phyloP scores from a whole-genome alignment of 2,113 vertebrate genomes.

The Pseudois nayaur region DNA sequence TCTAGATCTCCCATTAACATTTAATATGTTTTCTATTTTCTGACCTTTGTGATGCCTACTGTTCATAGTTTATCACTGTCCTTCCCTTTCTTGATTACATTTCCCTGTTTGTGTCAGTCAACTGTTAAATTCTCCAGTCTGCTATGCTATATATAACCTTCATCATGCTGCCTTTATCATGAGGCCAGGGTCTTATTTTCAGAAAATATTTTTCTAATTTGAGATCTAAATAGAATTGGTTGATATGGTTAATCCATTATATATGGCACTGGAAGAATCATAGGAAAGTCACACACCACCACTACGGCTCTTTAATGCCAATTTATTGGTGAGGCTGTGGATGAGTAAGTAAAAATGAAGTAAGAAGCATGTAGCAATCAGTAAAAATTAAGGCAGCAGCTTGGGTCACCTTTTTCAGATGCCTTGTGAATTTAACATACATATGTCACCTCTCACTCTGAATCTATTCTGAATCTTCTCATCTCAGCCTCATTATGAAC shows the following conservation, averaged over 20 bases:
- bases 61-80: background rate
- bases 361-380: background rate
- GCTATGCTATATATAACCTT: background rate
- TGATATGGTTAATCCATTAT: background rate
- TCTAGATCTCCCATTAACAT: background rate
- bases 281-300: background rate
- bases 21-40: background rate
- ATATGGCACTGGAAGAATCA: background rate
- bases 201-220: background rate
- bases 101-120: background rate
- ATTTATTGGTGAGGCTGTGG: background rate
- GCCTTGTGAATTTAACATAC: background rate
- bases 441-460: background rate
- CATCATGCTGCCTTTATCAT: background rate
- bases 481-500: background rate
- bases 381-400: background rate
- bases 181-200: background rate
- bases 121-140: background rate
- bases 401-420: background rate
- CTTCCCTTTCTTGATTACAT: background rate
- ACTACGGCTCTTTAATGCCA: background rate
- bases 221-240: background rate
- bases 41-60: background rate
- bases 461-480: background rate
- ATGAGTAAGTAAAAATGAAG: background rate